Conservation (phyloP, 2,113 vertebrate species). For the Nycticryphes semicollaris region DNA sequence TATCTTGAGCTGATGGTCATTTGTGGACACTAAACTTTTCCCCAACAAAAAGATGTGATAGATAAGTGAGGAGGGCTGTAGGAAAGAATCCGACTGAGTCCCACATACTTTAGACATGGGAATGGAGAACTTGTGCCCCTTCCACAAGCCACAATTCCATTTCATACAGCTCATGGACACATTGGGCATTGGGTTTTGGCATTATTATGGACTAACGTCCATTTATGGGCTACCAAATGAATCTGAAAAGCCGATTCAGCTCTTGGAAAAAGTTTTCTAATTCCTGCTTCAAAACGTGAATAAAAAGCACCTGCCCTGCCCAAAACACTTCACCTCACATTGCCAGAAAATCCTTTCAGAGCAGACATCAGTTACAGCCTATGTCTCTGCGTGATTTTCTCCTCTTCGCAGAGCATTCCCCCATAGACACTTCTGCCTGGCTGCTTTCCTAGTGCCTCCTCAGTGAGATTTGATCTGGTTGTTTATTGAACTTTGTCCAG, state of each 20-base stretch:
- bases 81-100: not conserved
- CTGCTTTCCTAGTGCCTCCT: not conserved
- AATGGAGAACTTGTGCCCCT: not conserved
- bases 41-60: not conserved
- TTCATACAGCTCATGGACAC: not conserved
- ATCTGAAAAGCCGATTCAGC: not conserved
- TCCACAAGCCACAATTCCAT: not conserved
- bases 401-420: not conserved
- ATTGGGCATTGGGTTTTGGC: not conserved
- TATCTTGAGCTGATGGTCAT: not conserved
- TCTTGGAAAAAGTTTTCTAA: conserved; percentile 29
- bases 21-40: not conserved
- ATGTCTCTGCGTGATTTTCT: not conserved
- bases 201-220: not conserved
- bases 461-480: not conserved
- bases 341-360: not conserved
- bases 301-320: not conserved
- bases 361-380: not conserved
- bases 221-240: not conserved
- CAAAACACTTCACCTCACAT: not conserved
- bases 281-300: not conserved
- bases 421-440: not conserved
- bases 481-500: conserved; percentile 21
- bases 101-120: not conserved
- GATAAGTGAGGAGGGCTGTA: not conserved